Percentiles rank a stretch among this genome's conserved stretches.
These are phyloP conservation scores for Cecropterus lyciades DNA, from an alignment of 1,140 invertebrate species.

Conservation along the genomic window DNA sequence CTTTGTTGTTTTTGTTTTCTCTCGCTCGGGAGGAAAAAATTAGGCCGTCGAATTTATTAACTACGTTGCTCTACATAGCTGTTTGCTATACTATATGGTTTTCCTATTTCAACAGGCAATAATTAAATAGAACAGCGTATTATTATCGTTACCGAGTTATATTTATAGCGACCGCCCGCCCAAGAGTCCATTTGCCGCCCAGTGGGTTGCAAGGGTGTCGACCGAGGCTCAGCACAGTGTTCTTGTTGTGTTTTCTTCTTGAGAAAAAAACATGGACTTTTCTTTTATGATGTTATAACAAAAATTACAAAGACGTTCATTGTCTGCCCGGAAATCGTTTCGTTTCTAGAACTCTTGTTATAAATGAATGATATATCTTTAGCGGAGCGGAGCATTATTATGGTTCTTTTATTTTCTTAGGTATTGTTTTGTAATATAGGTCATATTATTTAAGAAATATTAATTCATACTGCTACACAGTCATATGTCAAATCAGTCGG, in stretches of 20 bases:
- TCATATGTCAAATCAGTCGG: no score
- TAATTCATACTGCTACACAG: no score
- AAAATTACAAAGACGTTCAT: slow-evolving; percentile 7
- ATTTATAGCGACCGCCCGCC: slow-evolving; percentile 59
- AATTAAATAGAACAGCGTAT: slow-evolving; percentile 68
- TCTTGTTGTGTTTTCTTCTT: not conserved
- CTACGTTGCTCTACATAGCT: slow-evolving; percentile 34
- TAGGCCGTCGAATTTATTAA: slow-evolving; percentile 12
- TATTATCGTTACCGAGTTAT: slow-evolving; percentile 63
- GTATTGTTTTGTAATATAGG: no score
- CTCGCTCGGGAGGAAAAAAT: not conserved
- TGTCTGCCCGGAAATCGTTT: slow-evolving; percentile 4
- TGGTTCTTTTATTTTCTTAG: no score
- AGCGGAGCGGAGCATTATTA: slow-evolving; percentile 1
- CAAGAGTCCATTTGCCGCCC: slow-evolving; percentile 68
- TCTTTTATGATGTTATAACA: not conserved
- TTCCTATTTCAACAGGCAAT: slow-evolving; percentile 58
- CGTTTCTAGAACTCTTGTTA: slow-evolving; percentile 10
- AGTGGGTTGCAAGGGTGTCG: slow-evolving; percentile 61
- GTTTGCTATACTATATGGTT: slow-evolving; percentile 42
- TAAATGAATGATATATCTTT: slow-evolving; percentile 1
- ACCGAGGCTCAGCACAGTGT: slow-evolving; percentile 39
- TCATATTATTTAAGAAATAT: no score
- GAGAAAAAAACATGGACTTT: slow-evolving; percentile 9
- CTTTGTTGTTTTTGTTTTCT: slow-evolving; percentile 1